Evolutionary conservation across 1,140 invertebrate species (phyloP).

Genomic region (Aleiodes sp.): DNA sequence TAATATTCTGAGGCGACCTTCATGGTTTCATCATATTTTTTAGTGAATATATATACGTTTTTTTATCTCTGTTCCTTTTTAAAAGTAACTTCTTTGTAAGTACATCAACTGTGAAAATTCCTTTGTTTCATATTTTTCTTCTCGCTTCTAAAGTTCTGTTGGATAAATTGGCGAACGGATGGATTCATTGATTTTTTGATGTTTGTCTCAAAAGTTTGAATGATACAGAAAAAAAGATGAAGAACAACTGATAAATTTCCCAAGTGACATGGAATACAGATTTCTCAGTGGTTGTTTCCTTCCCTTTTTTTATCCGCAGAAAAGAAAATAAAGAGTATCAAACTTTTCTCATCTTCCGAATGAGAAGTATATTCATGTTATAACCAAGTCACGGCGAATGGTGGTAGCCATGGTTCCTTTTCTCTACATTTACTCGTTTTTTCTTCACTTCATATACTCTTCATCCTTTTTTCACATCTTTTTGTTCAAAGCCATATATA

Average conservation of each 20-base stretch:
- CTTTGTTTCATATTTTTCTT: too few relatives aligned
- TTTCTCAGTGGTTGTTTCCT: conserved; percentile 9
- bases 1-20: conserved; percentile 47
- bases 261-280: not conserved
- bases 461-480: not conserved
- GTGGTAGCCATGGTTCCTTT: not conserved
- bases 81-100: too few relatives aligned
- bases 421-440: not conserved
- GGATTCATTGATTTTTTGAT: too few relatives aligned
- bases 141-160: too few relatives aligned
- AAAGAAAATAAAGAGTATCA: conserved; percentile 30
- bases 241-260: not conserved
- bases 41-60: not conserved
- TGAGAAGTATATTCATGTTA: conserved; percentile 33
- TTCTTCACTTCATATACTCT: not conserved
- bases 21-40: conserved; percentile 4
- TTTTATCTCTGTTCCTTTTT: not conserved
- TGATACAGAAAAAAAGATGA: not conserved
- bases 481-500: conserved; percentile 16
- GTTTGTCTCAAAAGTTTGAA: too few relatives aligned
- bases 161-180: too few relatives aligned
- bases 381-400: conserved; percentile 18
- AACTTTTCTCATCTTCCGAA: conserved; percentile 37
- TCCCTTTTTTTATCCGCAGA: too few relatives aligned
- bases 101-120: too few relatives aligned